These are phyloP conservation scores for Stichopus chloronotus DNA, from an alignment of 35 echinoderm and acorn worm species.

Conservation along the genomic window DNA sequence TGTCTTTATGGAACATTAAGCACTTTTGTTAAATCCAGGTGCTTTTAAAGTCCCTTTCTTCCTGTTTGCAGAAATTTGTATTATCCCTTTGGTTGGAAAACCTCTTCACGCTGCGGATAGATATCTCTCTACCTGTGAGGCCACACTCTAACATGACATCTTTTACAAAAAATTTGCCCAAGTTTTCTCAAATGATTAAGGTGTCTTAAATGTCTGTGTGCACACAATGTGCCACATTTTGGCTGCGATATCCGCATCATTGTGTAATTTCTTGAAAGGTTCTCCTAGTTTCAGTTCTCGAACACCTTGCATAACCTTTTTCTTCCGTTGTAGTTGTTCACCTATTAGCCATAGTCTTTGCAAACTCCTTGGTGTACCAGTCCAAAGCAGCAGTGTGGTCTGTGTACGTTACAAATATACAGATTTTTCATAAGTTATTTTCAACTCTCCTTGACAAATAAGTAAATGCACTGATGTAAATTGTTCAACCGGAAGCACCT, in stretches of 20 bases:
- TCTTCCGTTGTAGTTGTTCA: not conserved
- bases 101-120: not conserved
- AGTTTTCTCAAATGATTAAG: not conserved
- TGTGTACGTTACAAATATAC: too few relatives aligned
- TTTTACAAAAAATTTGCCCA: not conserved
- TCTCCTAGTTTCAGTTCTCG: not conserved
- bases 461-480: not conserved
- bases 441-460: not conserved
- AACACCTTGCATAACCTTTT: not conserved
- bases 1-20: too few relatives aligned
- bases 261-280: constrained; percentile 8
- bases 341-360: not conserved
- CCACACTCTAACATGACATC: constrained; percentile 32
- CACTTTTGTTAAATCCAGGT: too few relatives aligned
- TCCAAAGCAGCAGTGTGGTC: too few relatives aligned
- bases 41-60: too few relatives aligned
- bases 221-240: not conserved
- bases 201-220: not conserved
- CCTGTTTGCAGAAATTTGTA: too few relatives aligned
- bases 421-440: too few relatives aligned
- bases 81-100: constrained; percentile 25
- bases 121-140: not conserved
- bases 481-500: not conserved
- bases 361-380: not conserved
- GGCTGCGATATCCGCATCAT: not conserved